These are phyloP conservation scores for Phainopepla nitens DNA, from an alignment of 2,113 vertebrate genomes.

Conservation along the genomic window DNA sequence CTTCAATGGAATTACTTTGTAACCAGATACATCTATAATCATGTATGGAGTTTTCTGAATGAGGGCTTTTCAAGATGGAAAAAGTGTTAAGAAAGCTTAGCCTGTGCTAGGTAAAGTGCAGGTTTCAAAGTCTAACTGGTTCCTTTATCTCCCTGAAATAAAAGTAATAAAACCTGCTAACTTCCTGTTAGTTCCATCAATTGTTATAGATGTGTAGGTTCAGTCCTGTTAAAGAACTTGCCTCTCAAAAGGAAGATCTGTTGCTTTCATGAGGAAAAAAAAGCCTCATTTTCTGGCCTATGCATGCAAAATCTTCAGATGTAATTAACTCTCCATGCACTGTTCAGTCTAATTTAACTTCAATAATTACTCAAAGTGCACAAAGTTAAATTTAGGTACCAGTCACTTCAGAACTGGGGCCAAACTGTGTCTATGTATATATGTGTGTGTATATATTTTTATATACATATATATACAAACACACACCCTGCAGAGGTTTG, in stretches of 20 bases:
- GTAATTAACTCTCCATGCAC: background rate
- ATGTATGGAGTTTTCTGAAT: background rate
- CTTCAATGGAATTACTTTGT: background rate
- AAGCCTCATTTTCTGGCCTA: background rate
- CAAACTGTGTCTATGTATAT: background rate
- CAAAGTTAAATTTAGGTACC: background rate
- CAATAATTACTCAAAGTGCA: background rate
- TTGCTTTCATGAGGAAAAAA: background rate
- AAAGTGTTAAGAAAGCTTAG: background rate
- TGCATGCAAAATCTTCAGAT: background rate
- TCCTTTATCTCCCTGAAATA: background rate
- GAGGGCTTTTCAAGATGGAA: background rate
- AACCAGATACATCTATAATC: background rate
- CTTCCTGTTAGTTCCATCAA: background rate
- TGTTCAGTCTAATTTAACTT: background rate
- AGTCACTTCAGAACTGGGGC: background rate
- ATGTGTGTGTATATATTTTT: background rate
- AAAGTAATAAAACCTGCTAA: background rate
- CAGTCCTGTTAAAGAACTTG: background rate
- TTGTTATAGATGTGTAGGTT: background rate
- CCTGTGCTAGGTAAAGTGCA: background rate
- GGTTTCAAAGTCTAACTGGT: background rate
- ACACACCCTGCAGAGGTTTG: background rate
- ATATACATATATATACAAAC: accelerated
- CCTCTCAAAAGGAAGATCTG: background rate